These are phyloP conservation scores for Drosophila imparisetae DNA, from an alignment of 2,888 invertebrate genomes.

Conservation along the genomic window DNA sequence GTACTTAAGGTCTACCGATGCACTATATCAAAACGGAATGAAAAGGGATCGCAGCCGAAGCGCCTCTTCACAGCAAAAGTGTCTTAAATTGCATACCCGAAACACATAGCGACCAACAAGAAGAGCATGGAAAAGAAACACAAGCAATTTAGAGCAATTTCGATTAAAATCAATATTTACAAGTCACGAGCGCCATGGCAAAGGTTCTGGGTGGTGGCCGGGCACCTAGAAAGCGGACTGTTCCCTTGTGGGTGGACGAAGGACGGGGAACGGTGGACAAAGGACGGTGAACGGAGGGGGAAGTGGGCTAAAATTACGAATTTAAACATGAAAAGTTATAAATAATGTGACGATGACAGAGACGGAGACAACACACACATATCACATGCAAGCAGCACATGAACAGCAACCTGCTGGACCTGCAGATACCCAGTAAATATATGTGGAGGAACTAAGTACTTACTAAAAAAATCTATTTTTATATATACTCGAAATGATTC, in stretches of 20 bases:
- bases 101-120: constrained; percentile 42
- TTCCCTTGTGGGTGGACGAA: neutral
- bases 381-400: neutral
- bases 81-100: constrained; percentile 70
- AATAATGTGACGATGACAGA: constrained; percentile 70
- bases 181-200: constrained; percentile 55
- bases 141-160: constrained; percentile 81
- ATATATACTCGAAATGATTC: neutral
- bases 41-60: constrained; percentile 2
- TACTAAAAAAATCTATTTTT: neutral
- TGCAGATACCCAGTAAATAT: constrained; percentile 15
- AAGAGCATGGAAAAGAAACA: neutral
- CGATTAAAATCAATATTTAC: constrained; percentile 83
- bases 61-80: constrained; percentile 73
- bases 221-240: constrained; percentile 18
- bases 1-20: neutral
- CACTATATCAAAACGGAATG: neutral
- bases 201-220: constrained; percentile 31
- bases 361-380: constrained; percentile 41
- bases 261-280: neutral
- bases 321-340: constrained; percentile 74
- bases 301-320: constrained; percentile 69
- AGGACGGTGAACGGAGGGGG: neutral
- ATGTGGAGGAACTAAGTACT: neutral
- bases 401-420: neutral